Evolutionary conservation across 1,140 invertebrate genomes (phyloP).

Genomic region (Drosophila rhopaloa): DNA sequence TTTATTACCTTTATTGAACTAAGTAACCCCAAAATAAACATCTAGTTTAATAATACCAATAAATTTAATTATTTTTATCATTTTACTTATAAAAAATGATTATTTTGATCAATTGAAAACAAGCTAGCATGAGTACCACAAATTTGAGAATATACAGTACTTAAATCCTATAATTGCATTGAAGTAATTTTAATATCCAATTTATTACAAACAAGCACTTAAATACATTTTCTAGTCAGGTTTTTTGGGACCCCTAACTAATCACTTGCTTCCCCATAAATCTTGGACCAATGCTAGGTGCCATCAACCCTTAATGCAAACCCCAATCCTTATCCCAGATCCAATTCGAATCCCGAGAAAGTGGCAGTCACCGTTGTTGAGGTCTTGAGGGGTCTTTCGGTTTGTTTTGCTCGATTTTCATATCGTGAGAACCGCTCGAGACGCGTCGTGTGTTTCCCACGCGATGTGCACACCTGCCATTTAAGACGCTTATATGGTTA

Average conservation of each 20-base stretch:
- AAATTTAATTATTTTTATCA: too few species aligned
- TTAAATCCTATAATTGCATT: background rate
- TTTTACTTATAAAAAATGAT: too few species aligned
- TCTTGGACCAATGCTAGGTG: slow-evolving; percentile 9
- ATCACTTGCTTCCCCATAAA: slow-evolving; percentile 22
- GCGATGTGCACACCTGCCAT: slow-evolving; percentile 85
- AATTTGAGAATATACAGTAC: too few species aligned
- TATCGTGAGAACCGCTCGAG: slow-evolving; percentile 84
- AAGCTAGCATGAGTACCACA: too few species aligned
- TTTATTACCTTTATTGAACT: too few species aligned
- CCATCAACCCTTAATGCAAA: slow-evolving; percentile 23
- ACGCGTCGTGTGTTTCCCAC: slow-evolving; percentile 84
- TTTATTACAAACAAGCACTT: slow-evolving; percentile 23
- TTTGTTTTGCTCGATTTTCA: slow-evolving; percentile 77
- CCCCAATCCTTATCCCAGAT: slow-evolving; percentile 24
- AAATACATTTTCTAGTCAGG: background rate
- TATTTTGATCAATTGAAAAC: too few species aligned
- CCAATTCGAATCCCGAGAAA: slow-evolving; percentile 48
- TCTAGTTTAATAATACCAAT: too few species aligned
- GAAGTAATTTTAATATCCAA: background rate
- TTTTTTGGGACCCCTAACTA: background rate
- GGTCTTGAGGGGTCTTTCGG: slow-evolving; percentile 32
- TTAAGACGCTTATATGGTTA: slow-evolving; percentile 83
- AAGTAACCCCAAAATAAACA: too few species aligned
- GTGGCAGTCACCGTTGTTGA: slow-evolving; percentile 42